Evolutionary conservation across 1,140 invertebrate genomes (phyloP), one percentile per base, ranked within the genome.

Genomic region (Aricia agestis): DNA sequence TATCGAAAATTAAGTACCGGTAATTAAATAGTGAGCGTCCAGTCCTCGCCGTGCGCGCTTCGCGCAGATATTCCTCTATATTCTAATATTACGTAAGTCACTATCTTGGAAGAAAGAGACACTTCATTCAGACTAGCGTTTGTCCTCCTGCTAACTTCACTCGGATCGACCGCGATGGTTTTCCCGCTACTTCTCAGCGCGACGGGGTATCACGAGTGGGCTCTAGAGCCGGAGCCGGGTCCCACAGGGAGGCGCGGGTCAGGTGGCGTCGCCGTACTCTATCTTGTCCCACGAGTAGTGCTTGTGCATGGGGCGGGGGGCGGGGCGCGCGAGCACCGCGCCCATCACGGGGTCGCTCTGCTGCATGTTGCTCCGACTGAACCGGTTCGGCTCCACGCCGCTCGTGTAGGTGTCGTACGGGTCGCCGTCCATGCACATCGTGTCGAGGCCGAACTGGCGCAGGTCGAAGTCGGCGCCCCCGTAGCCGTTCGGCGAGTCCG

Each of bases 271-370:
- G 74, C 91, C 90, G 77, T 80, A 92, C 76, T 92, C 91, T 71
- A 89, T 85, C 66, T 80, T 82, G 74, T 92, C 90, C 92, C 90
- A 92, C 9, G 90, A 92, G 78, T 90, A 91, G 76, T 87, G 90
- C 72, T 87, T 89, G 66, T 74, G 82, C 10, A 85, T 81, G 19
- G 90, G 85, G 0, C 87, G 77, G 69, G 89, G 84, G 52, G 89
- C 79, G 25, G 90, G 85, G 1, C 85, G 81, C 6, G 86, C 76
- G 69, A 87, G 76, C 57, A 85, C 85, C 42, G 85, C 90, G 45
- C 90, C 90, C 68, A 92, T 84, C 73, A 92, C 80, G 57, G 92
- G 92, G 77, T 92, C 92, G 74, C 87, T 90, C 75, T 85, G 90
- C 42, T 85, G 85, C 75, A 86, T 78, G 74, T 88, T 84, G 13